phyloP scores from a whole-genome alignment of 2,113 vertebrate genomes.

The Apaloderma vittatum region DNA sequence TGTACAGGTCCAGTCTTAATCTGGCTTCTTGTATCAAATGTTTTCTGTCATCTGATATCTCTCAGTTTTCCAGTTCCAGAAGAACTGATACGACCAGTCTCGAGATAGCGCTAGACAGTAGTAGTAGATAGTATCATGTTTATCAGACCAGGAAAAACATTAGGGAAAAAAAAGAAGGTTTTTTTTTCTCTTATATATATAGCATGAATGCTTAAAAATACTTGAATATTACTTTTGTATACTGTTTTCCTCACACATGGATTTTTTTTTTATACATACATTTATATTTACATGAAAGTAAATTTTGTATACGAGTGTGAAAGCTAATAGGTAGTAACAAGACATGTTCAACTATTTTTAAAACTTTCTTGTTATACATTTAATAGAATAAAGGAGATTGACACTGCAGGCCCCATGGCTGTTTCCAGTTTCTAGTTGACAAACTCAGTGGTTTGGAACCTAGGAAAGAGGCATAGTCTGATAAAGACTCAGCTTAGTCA shows the following conservation, averaged over 20 bases:
- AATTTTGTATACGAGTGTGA: neutral
- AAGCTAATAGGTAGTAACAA: neutral
- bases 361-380: neutral
- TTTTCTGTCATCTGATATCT: neutral
- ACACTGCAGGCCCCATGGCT: neutral
- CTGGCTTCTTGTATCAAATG: neutral
- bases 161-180: neutral
- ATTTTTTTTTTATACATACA: neutral
- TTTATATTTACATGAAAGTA: neutral
- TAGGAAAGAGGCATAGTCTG: neutral
- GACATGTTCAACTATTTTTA: neutral
- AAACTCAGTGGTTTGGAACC: slow-evolving; percentile 28
- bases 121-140: neutral
- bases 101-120: neutral
- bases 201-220: neutral
- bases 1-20: neutral
- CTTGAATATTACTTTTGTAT: neutral
- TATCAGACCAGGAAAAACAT: neutral
- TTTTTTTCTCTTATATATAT: neutral
- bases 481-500: neutral
- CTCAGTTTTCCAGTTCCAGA: neutral
- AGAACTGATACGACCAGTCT: neutral
- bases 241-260: neutral
- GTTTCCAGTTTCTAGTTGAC: slow-evolving; percentile 20
- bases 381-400: slow-evolving; percentile 2